These are phyloP conservation scores for Drosophila cognata DNA, from an alignment of 2,888 invertebrate genomes.

Conservation along the genomic window DNA sequence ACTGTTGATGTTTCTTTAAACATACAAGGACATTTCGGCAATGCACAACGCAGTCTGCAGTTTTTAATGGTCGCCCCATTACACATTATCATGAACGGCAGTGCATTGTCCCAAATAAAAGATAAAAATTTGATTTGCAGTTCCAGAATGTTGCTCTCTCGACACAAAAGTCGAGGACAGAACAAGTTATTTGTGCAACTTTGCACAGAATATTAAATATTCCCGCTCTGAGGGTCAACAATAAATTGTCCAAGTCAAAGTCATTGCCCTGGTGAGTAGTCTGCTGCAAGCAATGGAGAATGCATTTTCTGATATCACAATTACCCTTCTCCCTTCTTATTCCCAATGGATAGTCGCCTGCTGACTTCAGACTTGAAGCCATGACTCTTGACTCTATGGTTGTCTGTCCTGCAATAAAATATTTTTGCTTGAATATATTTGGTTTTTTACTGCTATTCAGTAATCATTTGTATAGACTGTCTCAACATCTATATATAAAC, in stretches of 20 bases:
- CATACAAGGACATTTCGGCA: conserved; percentile 8
- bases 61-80: conserved; percentile 10
- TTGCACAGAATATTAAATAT: conserved; percentile 20
- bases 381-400: neutral
- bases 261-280: conserved; percentile 27
- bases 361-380: neutral
- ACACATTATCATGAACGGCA: conserved; percentile 20
- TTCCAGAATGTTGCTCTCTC: conserved; percentile 5
- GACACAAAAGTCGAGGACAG: conserved; percentile 1
- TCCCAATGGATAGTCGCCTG: neutral
- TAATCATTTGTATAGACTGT: neutral
- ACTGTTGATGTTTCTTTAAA: conserved; percentile 7
- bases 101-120: neutral
- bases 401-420: neutral
- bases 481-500: neutral
- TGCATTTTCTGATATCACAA: conserved; percentile 10
- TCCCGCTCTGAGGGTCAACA: conserved; percentile 11
- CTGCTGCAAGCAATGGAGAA: conserved; percentile 12
- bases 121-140: conserved; percentile 7
- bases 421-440: conserved; percentile 7
- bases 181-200: neutral
- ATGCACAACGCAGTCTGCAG: conserved; percentile 3
- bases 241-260: conserved; percentile 14
- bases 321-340: neutral
- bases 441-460: neutral